These are phyloP conservation scores for Tetramorium bicarinatum DNA, from an alignment of 2,888 invertebrate genomes.

Conservation along the genomic window DNA sequence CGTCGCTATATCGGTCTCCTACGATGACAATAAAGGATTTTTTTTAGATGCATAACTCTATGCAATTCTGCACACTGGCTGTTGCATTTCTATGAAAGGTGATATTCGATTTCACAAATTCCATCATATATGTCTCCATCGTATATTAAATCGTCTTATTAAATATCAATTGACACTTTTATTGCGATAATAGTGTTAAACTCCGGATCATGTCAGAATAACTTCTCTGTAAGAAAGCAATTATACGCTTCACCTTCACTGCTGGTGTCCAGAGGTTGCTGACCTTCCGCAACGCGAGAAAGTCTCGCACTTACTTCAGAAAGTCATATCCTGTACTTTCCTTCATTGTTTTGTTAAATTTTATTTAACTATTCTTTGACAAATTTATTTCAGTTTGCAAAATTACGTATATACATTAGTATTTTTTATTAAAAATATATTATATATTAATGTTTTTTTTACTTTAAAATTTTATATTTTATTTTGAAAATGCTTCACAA, in stretches of 20 bases:
- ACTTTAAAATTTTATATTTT: background rate
- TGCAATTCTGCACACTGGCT: background rate
- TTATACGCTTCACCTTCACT: constrained; percentile 36
- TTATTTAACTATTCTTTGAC: background rate
- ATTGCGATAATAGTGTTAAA: background rate
- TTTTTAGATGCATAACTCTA: background rate
- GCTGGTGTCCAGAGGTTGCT: constrained; percentile 47
- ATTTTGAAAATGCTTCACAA: background rate
- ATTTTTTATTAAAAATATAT: background rate
- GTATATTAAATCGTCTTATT: background rate
- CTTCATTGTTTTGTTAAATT: background rate
- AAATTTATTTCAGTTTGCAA: background rate
- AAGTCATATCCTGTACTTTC: background rate
- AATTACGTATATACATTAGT: background rate
- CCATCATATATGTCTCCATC: too few relatives aligned
- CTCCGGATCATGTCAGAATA: background rate
- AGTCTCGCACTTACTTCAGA: constrained; percentile 32
- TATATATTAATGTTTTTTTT: background rate
- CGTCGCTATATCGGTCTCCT: background rate
- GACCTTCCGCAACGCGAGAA: constrained; percentile 61
- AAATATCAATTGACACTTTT: background rate
- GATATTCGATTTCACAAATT: background rate
- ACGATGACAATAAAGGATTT: background rate
- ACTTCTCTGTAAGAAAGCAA: constrained; percentile 14
- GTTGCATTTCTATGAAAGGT: background rate